Evolutionary conservation across 2,888 invertebrate genomes (phyloP).

Genomic region (Mythimna albipuncta): DNA sequence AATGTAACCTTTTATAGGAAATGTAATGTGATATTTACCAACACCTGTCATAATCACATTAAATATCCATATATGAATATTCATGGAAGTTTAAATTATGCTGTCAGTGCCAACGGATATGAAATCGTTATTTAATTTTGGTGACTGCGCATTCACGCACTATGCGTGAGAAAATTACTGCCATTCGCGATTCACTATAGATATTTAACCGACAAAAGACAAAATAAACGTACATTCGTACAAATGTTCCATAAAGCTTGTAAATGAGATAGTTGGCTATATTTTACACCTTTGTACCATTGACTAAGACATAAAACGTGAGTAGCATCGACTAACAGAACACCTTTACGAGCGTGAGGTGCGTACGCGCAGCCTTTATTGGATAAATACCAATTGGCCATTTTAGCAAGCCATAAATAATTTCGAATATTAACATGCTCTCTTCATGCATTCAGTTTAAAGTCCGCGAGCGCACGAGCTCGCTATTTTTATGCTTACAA

Average conservation of each 20-base stretch:
- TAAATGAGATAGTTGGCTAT: constrained; percentile 37
- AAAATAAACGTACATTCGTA: constrained; percentile 22
- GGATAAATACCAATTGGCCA: constrained; percentile 45
- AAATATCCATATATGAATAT: constrained; percentile 52
- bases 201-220: constrained; percentile 28
- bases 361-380: constrained; percentile 51
- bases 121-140: constrained; percentile 36
- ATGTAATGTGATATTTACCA: constrained; percentile 39
- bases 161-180: constrained; percentile 50
- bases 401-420: constrained; percentile 56
- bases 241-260: constrained; percentile 28
- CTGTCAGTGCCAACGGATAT: constrained; percentile 12
- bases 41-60: constrained; percentile 41
- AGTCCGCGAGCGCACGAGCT: constrained; percentile 19
- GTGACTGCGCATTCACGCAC: constrained; percentile 36
- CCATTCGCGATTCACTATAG: constrained; percentile 9
- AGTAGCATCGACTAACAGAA: constrained; percentile 54
- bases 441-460: constrained; percentile 39
- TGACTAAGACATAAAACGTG: constrained; percentile 59
- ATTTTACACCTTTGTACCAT: constrained; percentile 63
- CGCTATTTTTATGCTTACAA: constrained; percentile 39
- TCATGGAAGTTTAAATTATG: constrained; percentile 37
- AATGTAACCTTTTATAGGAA: constrained; percentile 24
- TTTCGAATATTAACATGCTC: constrained; percentile 46
- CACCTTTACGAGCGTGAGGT: constrained; percentile 52